phyloP scores from a whole-genome alignment of 1,140 invertebrate species.

The Galleria mellonella region DNA sequence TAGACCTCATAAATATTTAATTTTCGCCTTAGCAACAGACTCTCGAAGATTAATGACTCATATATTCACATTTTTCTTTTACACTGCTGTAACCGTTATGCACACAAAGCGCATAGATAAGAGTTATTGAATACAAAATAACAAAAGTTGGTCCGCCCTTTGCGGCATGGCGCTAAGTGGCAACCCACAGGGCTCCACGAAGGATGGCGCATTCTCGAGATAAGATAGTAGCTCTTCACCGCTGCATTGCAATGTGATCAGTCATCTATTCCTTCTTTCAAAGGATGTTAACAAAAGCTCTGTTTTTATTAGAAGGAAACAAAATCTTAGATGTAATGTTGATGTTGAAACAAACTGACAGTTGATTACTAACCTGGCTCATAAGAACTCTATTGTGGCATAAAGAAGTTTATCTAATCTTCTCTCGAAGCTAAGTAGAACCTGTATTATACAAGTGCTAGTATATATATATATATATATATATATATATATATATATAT shows the following conservation, averaged over 20 bases:
- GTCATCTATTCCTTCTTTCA: slow-evolving; percentile 28
- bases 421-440: too few species aligned
- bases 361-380: too few species aligned
- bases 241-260: slow-evolving; percentile 48
- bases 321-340: too few species aligned
- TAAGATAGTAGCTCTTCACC: slow-evolving; percentile 36
- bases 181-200: slow-evolving; percentile 37
- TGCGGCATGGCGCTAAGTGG: slow-evolving; percentile 49
- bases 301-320: too few species aligned
- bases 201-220: slow-evolving; percentile 60
- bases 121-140: slow-evolving; percentile 41
- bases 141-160: slow-evolving; percentile 45
- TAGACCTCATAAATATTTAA: slow-evolving; percentile 19
- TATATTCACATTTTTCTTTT: slow-evolving; percentile 22
- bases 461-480: too few species aligned
- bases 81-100: slow-evolving; percentile 29
- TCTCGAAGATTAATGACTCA: slow-evolving; percentile 32
- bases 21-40: slow-evolving; percentile 18
- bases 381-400: too few species aligned
- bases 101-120: slow-evolving; percentile 45
- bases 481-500: too few species aligned
- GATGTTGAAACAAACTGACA: too few species aligned
- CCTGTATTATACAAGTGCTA: too few species aligned
- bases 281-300: too few species aligned
- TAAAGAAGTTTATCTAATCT: too few species aligned